Base-by-base conservation (phyloP, 2,113 vertebrate genomes). In the Corvus hawaiiensis region DNA sequence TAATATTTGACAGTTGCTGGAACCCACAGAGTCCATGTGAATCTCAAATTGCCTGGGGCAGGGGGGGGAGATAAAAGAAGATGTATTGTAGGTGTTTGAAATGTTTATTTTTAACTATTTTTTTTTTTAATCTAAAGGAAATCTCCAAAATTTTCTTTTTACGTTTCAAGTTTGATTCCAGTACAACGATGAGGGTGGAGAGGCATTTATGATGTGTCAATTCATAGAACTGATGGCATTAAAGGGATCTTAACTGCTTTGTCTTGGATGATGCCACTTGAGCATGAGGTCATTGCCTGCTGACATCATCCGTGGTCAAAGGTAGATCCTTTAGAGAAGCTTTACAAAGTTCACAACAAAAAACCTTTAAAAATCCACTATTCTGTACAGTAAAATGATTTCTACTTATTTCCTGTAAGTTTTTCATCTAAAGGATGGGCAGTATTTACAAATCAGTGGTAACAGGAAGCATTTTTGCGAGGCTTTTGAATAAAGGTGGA, bases 361-460 rank as follows among this genome's bases (percentile, higher is more conserved):
- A 83, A 2, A 5, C 7, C 5, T 63, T 80, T 51, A 22, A 44
- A 78, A 83, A 30, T 1, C 4, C 43, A 26, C 4, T 1, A 0
- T 63, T 93, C 10, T 64, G 13, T 28, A 28, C 24, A 16, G 11
- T 37, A 6, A 67, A 64, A 20, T 27, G 5, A 62, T 81, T 43
- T n/a, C 30, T 69, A 9, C 7, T 74, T 61, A 12, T 73, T 71
- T 78, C 14, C 37, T 62, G 1, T 19, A n/a, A 56, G 10, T 27
- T 71, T 80, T 78, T 75, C 1, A 23, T 24, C 16, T 33, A 43
- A 59, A 26, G 33, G 32, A 62, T 73, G 21, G 26, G 1, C 8
- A 41, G 5, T 43, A n/a, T 49, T 63, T 73, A 37, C 27, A 93
- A 51, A 59, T 51, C 17, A 24, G 1, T 49, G 41, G 24, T 30